A percentile compares a stretch with the other conserved stretches of the same genome.
Evolutionary conservation across 2,888 invertebrate species (phyloP).

Genomic region (Lepidocyrtinus sp.): DNA sequence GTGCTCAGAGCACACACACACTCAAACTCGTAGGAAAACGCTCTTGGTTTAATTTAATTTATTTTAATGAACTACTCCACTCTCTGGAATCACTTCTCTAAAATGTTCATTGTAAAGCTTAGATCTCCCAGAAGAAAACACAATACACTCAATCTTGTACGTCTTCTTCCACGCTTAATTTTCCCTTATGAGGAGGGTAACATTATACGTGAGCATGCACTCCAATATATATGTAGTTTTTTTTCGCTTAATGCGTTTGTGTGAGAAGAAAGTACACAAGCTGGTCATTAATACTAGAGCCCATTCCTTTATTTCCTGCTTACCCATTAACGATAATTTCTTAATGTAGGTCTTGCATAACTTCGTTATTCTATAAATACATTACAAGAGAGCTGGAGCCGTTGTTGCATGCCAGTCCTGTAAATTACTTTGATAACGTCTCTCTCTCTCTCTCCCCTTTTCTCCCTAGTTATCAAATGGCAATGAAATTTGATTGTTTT

Average conservation of each 20-base stretch:
- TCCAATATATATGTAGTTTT: background rate
- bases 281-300: background rate
- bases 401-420: background rate
- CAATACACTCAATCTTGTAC: background rate
- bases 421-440: background rate
- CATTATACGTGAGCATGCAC: background rate
- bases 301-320: background rate
- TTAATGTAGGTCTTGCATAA: background rate
- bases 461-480: background rate
- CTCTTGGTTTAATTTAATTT: slow-evolving; percentile 60
- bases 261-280: background rate
- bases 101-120: slow-evolving; percentile 45
- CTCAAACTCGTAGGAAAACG: slow-evolving; percentile 15
- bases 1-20: background rate
- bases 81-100: slow-evolving; percentile 45
- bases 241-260: background rate
- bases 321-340: background rate
- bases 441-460: background rate
- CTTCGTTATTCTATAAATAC: background rate
- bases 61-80: slow-evolving; percentile 57
- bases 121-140: background rate
- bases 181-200: background rate
- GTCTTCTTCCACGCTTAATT: background rate
- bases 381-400: too few relatives aligned
- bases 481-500: background rate